Evolutionary conservation across 1,140 invertebrate genomes (phyloP).

Genomic region (Zophobas atratus): DNA sequence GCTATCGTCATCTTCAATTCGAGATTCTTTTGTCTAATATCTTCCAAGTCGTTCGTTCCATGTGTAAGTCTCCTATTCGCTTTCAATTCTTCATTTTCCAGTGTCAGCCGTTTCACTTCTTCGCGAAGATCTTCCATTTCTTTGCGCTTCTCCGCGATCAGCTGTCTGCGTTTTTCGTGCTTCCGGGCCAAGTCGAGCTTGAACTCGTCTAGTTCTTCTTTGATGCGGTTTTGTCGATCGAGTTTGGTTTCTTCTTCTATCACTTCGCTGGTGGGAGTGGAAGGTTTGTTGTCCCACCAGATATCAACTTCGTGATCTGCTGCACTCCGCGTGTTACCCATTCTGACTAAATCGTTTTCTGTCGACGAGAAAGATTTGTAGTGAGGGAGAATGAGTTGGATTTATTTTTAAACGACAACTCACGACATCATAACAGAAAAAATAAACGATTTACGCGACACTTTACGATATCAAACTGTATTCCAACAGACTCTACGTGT

Average conservation of each 20-base stretch:
- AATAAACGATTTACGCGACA: slow-evolving; percentile 15
- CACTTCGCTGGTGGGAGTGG: background rate
- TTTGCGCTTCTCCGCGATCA: slow-evolving; percentile 72
- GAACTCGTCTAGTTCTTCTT: slow-evolving; percentile 70
- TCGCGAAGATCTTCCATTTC: slow-evolving; percentile 73
- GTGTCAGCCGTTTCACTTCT: slow-evolving; percentile 70
- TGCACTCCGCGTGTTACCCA: slow-evolving; percentile 46
- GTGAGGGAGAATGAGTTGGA: slow-evolving; percentile 26
- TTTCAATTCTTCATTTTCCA: slow-evolving; percentile 67
- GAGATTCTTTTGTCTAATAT: slow-evolving; percentile 67
- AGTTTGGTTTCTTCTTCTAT: background rate
- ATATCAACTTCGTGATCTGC: slow-evolving; percentile 40
- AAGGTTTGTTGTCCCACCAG: slow-evolving; percentile 47
- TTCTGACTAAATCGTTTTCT: slow-evolving; percentile 32
- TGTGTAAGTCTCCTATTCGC: slow-evolving; percentile 65
- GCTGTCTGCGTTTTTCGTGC: slow-evolving; percentile 72
- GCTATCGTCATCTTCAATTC: slow-evolving; percentile 72
- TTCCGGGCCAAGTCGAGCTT: slow-evolving; percentile 72
- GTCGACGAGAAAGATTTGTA: slow-evolving; percentile 22
- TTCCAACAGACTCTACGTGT: slow-evolving; percentile 29
- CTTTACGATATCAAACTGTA: slow-evolving; percentile 36
- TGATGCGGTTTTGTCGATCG: slow-evolving; percentile 35
- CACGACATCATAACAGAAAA: slow-evolving; percentile 7
- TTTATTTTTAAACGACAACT: slow-evolving; percentile 42
- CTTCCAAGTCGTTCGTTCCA: slow-evolving; percentile 61